phyloP scores from a whole-genome alignment of 2,797 vertebrate genomes.

The Enteromius unitaeniatus region DNA sequence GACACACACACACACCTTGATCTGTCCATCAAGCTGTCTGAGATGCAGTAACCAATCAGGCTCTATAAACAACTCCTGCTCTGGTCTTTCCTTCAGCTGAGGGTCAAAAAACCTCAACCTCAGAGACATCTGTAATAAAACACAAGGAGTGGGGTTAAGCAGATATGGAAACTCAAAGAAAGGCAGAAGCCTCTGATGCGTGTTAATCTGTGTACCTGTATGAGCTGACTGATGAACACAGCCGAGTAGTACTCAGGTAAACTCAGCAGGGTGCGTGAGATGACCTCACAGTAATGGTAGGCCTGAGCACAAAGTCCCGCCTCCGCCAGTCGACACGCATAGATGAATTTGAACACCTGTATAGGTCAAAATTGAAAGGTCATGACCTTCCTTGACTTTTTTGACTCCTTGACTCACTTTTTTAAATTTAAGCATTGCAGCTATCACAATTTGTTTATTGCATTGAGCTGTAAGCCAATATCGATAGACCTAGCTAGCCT shows the following conservation, averaged over 20 bases:
- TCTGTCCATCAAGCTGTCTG: slow-evolving; percentile 83
- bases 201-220: slow-evolving; percentile 80
- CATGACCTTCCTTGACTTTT: background rate
- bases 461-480: background rate
- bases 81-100: slow-evolving; percentile 93
- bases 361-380: background rate
- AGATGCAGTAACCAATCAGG: slow-evolving; percentile 89
- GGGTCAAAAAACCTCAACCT: slow-evolving; percentile 93
- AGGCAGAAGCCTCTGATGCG: background rate
- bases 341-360: slow-evolving; percentile 97
- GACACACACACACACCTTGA: slow-evolving; percentile 83
- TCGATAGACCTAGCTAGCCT: background rate
- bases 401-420: background rate
- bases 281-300: slow-evolving; percentile 96
- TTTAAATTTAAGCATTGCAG: background rate
- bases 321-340: slow-evolving; percentile 93
- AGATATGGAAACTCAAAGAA: background rate
- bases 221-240: slow-evolving; percentile 88
- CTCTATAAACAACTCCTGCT: slow-evolving; percentile 89
- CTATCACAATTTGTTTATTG: background rate
- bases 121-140: slow-evolving; percentile 83
- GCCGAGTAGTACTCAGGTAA: slow-evolving; percentile 84
- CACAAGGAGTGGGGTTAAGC: slow-evolving; percentile 29
- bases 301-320: slow-evolving; percentile 92
- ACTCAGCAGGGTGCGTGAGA: slow-evolving; percentile 84